Base-by-base conservation (phyloP, 1,140 invertebrate genomes). In the Marisa cornuarietis region DNA sequence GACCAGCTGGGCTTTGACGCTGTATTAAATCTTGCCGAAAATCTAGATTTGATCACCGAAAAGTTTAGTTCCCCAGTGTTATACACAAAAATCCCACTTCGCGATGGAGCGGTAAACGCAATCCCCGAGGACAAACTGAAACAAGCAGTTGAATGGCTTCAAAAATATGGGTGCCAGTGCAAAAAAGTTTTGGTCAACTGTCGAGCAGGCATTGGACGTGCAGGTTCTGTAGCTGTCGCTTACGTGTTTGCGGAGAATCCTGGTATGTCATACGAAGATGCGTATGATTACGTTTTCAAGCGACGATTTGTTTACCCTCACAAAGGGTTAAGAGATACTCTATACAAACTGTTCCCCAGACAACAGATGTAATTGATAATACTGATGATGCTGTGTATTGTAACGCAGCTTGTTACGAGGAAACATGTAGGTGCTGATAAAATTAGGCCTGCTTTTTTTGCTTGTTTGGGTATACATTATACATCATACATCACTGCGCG, bases 231-330 rank as follows among this genome's bases (percentile, higher is more conserved):
- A 10, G 68, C 79, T 16, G 81, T 85, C 63, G 65, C 79, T 54
- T 85, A 78, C 75, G 77, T 85, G 18, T 85, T 81, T 72, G 79
- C 80, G 63, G 61, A 69, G 52, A 81, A 82, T 54, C 80, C 72
- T 9, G 26, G 71, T 20, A 68, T 80, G 66, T 72, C 78, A 14
- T 85, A 79, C 68, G 73, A 83, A 26, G 72, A 83, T 9, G 80
- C 82, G 8, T 81, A 82, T 58, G 66, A 83, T 62, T 83, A 77
- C 61, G 82, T 85, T 16, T 73, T 83, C 62, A 13, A 51, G n/a
- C 76, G 76, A 42, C 71, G 80, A n/a, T 83, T 82, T 71, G 78
- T 85, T 2, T 85, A 83, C 66, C 79, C 78, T 63, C 82, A 85
- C 71, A 79, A 71, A n/a, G 81, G 71, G 14, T 71, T 85, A 42